Evolutionary conservation across 2,797 vertebrate species (phyloP), one percentile per base, ranked within the genome.

Genomic region (Brotula barbata): DNA sequence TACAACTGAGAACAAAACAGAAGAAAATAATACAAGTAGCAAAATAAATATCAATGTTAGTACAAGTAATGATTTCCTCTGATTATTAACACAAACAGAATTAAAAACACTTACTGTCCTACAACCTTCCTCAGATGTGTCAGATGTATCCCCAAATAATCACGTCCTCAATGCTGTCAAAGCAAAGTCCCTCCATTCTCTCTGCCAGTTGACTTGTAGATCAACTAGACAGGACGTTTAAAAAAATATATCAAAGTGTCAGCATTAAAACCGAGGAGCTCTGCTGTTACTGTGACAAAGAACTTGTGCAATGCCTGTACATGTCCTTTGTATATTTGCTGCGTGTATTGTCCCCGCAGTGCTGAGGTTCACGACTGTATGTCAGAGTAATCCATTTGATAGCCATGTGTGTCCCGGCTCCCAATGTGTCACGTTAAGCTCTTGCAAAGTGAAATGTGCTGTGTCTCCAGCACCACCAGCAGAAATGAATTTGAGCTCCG

Each of bases 401-500:
- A 76, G 72, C 73, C 71, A 36, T 58, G 74, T 62, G 61, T 14
- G 68, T 71, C 80, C 65, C 62, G 44, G 77, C 57, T 79, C 71
- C 62, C 28, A 52, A 46, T 67, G 78, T 11, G 63, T 73, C 80
- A 71, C 64, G 64, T 43, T 77, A 16, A 49, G 66, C 75, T 76
- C 76, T 47, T 61, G 62, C 76, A 81, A 70, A 72, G 75, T 79
- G 82, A 77, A 81, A 70, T 73, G 75, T 79, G 82, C 80, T 75
- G 80, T 43, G 62, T 77, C 75, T 78, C 63, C 73, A 65, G 73
- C 59, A 78, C 19, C 67, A 73, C 63, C 48, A 71, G 78, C 83
- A 84, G 58, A 73, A 78, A 70, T 91, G 85, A 87, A 88, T 88
- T 83, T 87, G 82, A 90, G 81, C 77, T 79, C 68, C 19, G 71